Conservation (phyloP, 2,113 vertebrate genomes). For the Corydoras maculifer region DNA sequence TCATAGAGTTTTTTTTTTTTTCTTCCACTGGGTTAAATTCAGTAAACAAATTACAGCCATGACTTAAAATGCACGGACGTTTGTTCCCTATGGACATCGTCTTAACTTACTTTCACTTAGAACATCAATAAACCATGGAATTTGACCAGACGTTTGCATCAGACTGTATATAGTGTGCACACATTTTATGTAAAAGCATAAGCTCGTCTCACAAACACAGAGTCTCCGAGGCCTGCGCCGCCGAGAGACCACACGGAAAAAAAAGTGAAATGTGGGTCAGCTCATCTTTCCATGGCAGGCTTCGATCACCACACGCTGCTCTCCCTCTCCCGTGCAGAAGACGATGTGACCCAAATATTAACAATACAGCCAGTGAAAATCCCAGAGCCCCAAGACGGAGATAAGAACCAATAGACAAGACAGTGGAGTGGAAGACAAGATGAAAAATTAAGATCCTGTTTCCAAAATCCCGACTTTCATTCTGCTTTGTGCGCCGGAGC, state of each 20-base stretch:
- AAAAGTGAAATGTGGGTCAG: conserved; percentile 46
- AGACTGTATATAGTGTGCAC: conserved; percentile 5
- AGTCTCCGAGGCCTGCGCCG: conserved; percentile 35
- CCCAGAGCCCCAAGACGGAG: conserved; percentile 4
- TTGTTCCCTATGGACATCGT: too few species aligned
- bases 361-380: conserved; percentile 27
- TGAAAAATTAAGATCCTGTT: conserved; percentile 21
- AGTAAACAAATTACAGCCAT: too few species aligned
- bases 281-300: conserved; percentile 33
- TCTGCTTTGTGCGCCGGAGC: neutral
- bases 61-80: too few species aligned
- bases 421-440: conserved; percentile 1
- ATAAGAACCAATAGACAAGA: conserved; percentile 6
- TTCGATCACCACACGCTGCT: conserved; percentile 22
- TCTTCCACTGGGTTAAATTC: too few species aligned
- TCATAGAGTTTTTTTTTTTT: too few species aligned
- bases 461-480: neutral
- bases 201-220: conserved; percentile 20
- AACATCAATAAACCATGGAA: too few species aligned
- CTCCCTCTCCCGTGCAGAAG: conserved; percentile 6
- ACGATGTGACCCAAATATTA: conserved; percentile 39
- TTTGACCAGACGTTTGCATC: too few species aligned
- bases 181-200: conserved; percentile 27
- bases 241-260: conserved; percentile 20
- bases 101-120: too few species aligned